Evolutionary conservation across 2,113 vertebrate species (phyloP).

Genomic region (Microcebus griseorufus): DNA sequence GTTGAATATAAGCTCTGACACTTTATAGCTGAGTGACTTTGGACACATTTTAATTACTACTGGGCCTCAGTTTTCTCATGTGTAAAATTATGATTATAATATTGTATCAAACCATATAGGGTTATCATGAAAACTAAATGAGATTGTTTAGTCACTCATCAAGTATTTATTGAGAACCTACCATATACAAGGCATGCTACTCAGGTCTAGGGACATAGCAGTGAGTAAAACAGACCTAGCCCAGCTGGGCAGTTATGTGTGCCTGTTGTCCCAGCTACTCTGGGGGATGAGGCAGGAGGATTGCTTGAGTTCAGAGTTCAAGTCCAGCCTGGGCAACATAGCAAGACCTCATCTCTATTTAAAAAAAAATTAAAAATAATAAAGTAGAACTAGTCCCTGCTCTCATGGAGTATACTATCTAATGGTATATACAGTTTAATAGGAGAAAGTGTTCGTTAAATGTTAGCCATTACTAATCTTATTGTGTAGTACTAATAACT

Average conservation of each 20-base stretch:
- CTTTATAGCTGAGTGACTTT: neutral
- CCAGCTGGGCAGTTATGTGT: neutral
- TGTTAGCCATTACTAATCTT: neutral
- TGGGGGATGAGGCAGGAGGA: neutral
- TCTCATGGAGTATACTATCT: rapidly evolving
- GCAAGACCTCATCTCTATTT: neutral
- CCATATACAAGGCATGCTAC: rapidly evolving
- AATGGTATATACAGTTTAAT: rapidly evolving
- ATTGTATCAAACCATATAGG: neutral
- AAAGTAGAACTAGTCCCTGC: neutral
- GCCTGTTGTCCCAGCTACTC: neutral
- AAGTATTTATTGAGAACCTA: neutral
- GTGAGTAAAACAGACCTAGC: neutral
- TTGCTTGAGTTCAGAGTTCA: neutral
- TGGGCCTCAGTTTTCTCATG: neutral
- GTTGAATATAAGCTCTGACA: neutral
- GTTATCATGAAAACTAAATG: neutral
- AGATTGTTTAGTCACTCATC: neutral
- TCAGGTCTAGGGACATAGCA: neutral
- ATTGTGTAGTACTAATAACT: neutral
- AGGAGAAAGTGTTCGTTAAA: neutral
- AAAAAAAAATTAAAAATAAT: neutral
- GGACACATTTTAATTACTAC: neutral
- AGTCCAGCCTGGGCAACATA: neutral
- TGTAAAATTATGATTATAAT: neutral